Evolutionary conservation across 2,888 invertebrate species (phyloP).

Genomic region (Tupiocoris notatus): DNA sequence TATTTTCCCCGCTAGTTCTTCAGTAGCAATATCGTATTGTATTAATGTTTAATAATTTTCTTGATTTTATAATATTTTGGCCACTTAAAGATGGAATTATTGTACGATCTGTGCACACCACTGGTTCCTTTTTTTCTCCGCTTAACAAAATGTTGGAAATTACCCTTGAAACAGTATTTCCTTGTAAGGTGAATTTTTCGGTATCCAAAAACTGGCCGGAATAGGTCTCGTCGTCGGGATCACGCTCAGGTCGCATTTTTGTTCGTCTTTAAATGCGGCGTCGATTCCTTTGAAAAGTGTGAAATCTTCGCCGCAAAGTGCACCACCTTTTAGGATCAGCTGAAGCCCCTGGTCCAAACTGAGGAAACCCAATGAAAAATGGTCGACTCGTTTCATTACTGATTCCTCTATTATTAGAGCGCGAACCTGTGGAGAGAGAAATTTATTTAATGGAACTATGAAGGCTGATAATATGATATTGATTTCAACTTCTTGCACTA

Average conservation of each 20-base stretch:
- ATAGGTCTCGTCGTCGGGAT: background rate
- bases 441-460: background rate
- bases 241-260: slow-evolving; percentile 23
- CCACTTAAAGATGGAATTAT: no score
- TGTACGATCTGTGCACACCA: no score
- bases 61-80: no score
- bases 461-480: background rate
- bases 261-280: slow-evolving; percentile 6
- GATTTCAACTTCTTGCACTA: no score
- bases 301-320: slow-evolving; percentile 24
- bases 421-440: background rate
- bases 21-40: no score
- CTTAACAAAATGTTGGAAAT: background rate
- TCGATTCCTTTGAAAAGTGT: slow-evolving; percentile 19
- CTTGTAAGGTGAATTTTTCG: slow-evolving; percentile 17
- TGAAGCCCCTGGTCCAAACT: slow-evolving; percentile 20
- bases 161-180: slow-evolving; percentile 28
- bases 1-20: no score
- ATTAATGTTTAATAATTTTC: no score
- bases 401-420: background rate
- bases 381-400: background rate
- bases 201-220: slow-evolving; percentile 1
- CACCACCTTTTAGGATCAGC: slow-evolving; percentile 14
- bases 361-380: background rate
- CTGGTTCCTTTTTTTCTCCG: no score